Percentiles rank a stretch among this genome's conserved stretches.
phyloP scores from a whole-genome alignment of 2,113 vertebrate species.

The Lichenostomus cassidix region DNA sequence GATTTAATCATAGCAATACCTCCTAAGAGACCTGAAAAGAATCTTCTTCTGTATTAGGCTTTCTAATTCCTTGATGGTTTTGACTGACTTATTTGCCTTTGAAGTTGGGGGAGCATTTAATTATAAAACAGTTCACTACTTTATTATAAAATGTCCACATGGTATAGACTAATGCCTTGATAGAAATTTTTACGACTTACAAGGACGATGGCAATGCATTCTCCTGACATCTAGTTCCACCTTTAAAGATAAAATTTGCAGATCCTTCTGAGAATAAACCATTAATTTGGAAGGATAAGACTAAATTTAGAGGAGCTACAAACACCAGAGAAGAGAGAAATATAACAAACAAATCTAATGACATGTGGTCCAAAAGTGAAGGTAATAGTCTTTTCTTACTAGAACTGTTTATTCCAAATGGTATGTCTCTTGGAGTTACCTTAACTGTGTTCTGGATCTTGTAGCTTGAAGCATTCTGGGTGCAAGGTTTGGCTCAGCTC shows the following conservation, averaged over 20 bases:
- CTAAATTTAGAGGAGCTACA: not conserved
- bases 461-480: accelerated
- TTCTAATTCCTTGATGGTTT: not conserved
- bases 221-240: not conserved
- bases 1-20: not conserved
- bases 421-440: not conserved
- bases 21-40: constrained; percentile 16
- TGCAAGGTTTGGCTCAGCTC: not conserved
- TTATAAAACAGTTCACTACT: not conserved
- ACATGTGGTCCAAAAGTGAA: not conserved
- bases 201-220: not conserved
- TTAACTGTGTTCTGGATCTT: not conserved
- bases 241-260: not conserved
- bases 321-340: not conserved
- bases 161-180: not conserved
- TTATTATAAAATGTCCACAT: not conserved
- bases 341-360: not conserved
- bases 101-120: not conserved
- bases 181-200: not conserved
- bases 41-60: not conserved
- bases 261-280: constrained; percentile 10
- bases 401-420: not conserved
- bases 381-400: not conserved
- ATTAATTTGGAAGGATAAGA: not conserved
- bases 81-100: constrained; percentile 1